A percentile compares a stretch with the other conserved stretches of the same genome.
These are phyloP conservation scores for Linnaemya tessellans DNA, from an alignment of 2,888 invertebrate genomes.

Conservation along the genomic window DNA sequence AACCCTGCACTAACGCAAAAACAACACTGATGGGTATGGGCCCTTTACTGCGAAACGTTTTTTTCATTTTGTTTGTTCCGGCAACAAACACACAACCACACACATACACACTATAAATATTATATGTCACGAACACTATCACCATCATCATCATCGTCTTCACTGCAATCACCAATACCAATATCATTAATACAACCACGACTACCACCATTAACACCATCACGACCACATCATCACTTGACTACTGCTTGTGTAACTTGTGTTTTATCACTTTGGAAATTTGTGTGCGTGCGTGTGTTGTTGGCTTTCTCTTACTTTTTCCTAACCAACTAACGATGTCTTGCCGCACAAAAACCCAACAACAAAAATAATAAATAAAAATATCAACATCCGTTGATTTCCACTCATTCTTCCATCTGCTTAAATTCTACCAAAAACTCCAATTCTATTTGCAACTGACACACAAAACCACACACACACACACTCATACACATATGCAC, in stretches of 20 bases:
- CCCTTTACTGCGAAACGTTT: conserved; percentile 7
- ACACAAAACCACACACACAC: conserved; percentile 23
- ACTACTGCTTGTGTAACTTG: conserved; percentile 38
- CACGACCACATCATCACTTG: conserved; percentile 33
- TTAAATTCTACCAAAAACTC: conserved; percentile 34
- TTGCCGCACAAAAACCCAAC: conserved; percentile 41
- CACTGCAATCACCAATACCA: conserved; percentile 37
- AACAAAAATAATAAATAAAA: conserved; percentile 14
- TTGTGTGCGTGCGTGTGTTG: conserved; percentile 7
- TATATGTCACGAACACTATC: conserved; percentile 68
- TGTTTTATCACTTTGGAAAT: conserved; percentile 54
- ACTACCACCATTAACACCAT: conserved; percentile 62
- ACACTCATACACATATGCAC: conserved; percentile 27
- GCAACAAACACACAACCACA: neutral
- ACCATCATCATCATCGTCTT: conserved; percentile 64
- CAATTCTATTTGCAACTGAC: conserved; percentile 19
- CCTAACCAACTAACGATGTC: conserved; percentile 58
- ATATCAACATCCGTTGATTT: conserved; percentile 38
- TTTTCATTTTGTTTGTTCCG: neutral
- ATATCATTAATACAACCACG: conserved; percentile 58
- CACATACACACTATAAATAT: conserved; percentile 28
- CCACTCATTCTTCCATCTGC: conserved; percentile 29
- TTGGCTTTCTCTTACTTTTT: neutral
- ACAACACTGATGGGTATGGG: conserved; percentile 28
- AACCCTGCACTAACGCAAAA: conserved; percentile 31